phyloP scores from a whole-genome alignment of 2,888 invertebrate genomes.

The Lacanobia wlatinum region DNA sequence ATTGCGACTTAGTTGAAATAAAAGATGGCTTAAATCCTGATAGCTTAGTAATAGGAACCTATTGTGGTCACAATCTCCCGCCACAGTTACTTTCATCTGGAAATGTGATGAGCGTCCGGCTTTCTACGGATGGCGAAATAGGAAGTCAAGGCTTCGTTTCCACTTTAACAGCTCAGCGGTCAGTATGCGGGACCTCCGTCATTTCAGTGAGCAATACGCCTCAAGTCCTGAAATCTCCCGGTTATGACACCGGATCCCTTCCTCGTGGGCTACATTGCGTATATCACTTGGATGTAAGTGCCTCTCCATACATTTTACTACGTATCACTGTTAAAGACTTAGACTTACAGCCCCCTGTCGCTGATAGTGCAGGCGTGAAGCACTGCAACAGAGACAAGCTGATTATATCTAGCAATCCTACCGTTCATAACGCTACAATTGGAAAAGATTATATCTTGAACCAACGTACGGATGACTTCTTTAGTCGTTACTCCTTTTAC shows the following conservation, averaged over 20 bases:
- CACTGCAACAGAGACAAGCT: constrained; percentile 81
- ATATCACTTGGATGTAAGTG: constrained; percentile 73
- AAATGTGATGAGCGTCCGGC: constrained; percentile 92
- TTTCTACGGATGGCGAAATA: constrained; percentile 92
- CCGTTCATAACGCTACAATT: constrained; percentile 70
- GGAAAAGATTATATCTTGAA: constrained; percentile 78
- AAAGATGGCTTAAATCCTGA: constrained; percentile 93
- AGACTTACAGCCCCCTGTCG: constrained; percentile 74
- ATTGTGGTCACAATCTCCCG: constrained; percentile 93
- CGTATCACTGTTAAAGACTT: constrained; percentile 76
- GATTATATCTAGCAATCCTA: constrained; percentile 71
- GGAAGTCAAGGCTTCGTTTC: constrained; percentile 92
- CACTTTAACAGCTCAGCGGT: constrained; percentile 87
- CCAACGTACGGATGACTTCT: constrained; percentile 69
- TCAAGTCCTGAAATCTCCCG: constrained; percentile 79
- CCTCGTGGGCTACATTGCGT: constrained; percentile 81
- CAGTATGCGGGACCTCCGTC: constrained; percentile 77
- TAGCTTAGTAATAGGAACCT: constrained; percentile 92
- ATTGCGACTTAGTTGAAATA: constrained; percentile 94
- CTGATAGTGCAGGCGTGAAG: constrained; percentile 60
- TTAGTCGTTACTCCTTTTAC: constrained; percentile 69
- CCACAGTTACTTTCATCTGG: constrained; percentile 90
- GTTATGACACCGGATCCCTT: constrained; percentile 76
- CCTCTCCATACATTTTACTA: constrained; percentile 62
- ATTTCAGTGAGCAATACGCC: constrained; percentile 67